Percentiles rank a stretch among this genome's conserved stretches.
These are phyloP conservation scores for Microplitis mediator DNA, from an alignment of 1,140 invertebrate species.

Conservation along the genomic window DNA sequence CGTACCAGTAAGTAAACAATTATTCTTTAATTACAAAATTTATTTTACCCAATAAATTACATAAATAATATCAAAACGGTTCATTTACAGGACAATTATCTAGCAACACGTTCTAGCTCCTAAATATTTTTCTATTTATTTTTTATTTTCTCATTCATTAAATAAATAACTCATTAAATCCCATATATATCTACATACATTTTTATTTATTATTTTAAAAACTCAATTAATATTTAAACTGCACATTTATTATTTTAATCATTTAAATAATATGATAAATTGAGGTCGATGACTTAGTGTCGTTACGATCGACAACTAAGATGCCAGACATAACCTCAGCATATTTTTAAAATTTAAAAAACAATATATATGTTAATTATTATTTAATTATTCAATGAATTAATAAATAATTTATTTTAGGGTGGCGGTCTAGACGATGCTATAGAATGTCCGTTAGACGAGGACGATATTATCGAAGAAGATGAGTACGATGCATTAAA, in stretches of 20 bases:
- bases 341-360: not conserved
- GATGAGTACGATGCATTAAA: slow-evolving; percentile 89
- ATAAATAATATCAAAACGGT: not conserved
- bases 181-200: no score
- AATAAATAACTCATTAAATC: no score
- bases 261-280: not conserved
- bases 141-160: no score
- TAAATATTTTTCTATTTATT: no score
- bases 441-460: slow-evolving; percentile 58
- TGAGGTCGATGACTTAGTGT: not conserved
- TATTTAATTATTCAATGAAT: not conserved
- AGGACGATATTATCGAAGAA: slow-evolving; percentile 73
- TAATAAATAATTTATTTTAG: not conserved
- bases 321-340: slow-evolving; percentile 39
- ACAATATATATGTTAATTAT: not conserved
- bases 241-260: not conserved
- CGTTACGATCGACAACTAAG: slow-evolving; percentile 18
- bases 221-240: no score
- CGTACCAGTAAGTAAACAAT: slow-evolving; percentile 68
- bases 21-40: not conserved
- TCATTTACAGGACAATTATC: no score
- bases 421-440: slow-evolving; percentile 46
- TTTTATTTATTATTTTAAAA: no score
- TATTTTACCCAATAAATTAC: not conserved
- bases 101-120: no score